Base-by-base conservation (phyloP, 2,113 vertebrate species). In the Pluvianellus socialis region DNA sequence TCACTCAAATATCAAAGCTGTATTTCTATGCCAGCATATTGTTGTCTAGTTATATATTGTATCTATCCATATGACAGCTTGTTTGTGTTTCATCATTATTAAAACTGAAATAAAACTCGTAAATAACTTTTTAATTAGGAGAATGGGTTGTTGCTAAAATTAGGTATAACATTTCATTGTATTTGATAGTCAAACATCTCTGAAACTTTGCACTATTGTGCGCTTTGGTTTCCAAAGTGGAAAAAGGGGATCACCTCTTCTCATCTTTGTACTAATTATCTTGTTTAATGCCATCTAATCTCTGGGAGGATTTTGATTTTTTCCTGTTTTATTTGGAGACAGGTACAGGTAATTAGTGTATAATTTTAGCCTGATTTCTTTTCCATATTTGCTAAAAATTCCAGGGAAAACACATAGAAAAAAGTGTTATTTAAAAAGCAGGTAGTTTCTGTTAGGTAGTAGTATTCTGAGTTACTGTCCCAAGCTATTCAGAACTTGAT, bases 231-330 rank as follows among this genome's bases (percentile, higher is more conserved):
- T 33, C 61, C 65, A 85, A 85, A 85, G 9, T 12, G 56, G 53
- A 81, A 58, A 74, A 82, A 24, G 23, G 11, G 27, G 35, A 58
- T 84, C 83, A 55, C 52, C 52, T 84, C n/a, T 61, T 38, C 56
- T 68, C 79, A 93, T 42, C 79, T 92, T 84, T 63, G 40, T 53
- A 52, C 77, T 85, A 85, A 94, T 95, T 94, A 94, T 66, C 52
- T 53, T 92, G 56, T 84, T 97, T 89, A 89, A 94, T 55, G 40
- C 24, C 61, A 55, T 55, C 53, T 58, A 75, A 68, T 73, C 58
- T 86, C 66, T 33, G 17, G 7, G 38, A 95, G 45, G 33, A 27
- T 33, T 86, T 89, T 76, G 32, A 63, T 79, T 85, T 22, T 49
- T 87, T 68, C 40, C 24, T 53, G 8, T 81, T 91, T 92, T 79